Evolutionary conservation across 2,113 vertebrate genomes (phyloP).

Genomic region (Progne subis): DNA sequence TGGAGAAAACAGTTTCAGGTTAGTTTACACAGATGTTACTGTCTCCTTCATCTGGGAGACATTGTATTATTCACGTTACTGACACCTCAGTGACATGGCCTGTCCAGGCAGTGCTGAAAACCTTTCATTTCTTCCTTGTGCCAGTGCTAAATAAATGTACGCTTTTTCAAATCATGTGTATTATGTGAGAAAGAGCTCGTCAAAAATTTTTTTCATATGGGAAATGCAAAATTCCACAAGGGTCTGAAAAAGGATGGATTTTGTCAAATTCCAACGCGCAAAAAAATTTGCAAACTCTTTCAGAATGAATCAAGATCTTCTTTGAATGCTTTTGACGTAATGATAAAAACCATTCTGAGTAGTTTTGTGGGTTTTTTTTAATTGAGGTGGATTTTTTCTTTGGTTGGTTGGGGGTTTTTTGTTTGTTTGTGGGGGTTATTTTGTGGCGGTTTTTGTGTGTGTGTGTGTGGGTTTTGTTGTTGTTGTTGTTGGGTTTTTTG

Average conservation of each 20-base stretch:
- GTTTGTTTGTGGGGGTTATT: neutral
- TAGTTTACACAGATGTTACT: neutral
- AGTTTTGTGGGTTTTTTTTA: fast-evolving
- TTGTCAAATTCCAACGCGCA: neutral
- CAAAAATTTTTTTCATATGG: neutral
- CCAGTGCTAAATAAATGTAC: neutral
- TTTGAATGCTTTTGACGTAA: neutral
- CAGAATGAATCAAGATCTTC: neutral
- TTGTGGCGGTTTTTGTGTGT: too few relatives aligned
- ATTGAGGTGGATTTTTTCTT: too few relatives aligned
- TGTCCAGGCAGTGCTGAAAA: neutral
- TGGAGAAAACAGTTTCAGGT: neutral
- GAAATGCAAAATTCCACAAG: neutral
- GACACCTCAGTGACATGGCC: neutral
- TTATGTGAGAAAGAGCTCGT: neutral
- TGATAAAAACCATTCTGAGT: neutral
- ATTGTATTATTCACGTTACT: neutral
- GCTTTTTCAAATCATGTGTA: neutral
- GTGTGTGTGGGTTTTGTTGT: too few relatives aligned
- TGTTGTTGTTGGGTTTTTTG: too few relatives aligned
- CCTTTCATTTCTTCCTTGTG: neutral
- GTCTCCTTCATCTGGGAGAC: neutral
- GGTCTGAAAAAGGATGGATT: neutral
- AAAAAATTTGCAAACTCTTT: neutral
- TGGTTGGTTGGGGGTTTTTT: neutral